Evolutionary conservation across 2,113 vertebrate genomes (phyloP), one percentile per base, ranked within the genome.

Genomic region (Nothoprocta perdicaria): DNA sequence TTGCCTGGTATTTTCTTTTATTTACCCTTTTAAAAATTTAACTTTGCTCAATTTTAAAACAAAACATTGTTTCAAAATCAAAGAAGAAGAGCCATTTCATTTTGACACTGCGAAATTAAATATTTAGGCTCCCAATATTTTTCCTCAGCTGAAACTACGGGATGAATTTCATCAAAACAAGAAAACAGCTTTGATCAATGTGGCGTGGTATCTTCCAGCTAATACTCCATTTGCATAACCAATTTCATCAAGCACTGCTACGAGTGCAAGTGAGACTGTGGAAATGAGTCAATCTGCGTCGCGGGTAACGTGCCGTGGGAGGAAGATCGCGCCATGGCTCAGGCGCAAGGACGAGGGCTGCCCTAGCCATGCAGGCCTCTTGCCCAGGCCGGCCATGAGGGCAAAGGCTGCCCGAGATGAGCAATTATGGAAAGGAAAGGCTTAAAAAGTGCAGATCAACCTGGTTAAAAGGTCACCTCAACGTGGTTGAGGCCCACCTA

Each of bases 181-280:
- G 71, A 22, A 89, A 82, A 86, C 9, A 84, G 83, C 93, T 95
- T 95, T 94, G 93, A 94, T 96, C 92, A 94, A 91, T 75, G 84
- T 62, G 55, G 48, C 43, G 38, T 24, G 5, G 24, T 84, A 77
- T 65, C 77, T 91, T 89, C 69, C 86, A 84, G 77, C 91, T 95
- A 94, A 91, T 91, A 80, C 43, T 68, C n/a, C 68, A 95, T 93
- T 94, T 95, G 90, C 93, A 96, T 95, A 93, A 95, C 93, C 77
- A 86, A 93, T 90, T 94, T 90, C 69, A 88, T 86, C 62, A 86
- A 57, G 65, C 69, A 75, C 88, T 78, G 78, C 88, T 75, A 62
- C 0, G 2, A 93, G 52, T 14, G 13, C 68, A 93, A 67, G 38
- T 3, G 33, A 92, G 91, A 90, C 55, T 43, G 43, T 33, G 82